Conservation (phyloP, 1,140 invertebrate species). For the Megathymus violae region DNA sequence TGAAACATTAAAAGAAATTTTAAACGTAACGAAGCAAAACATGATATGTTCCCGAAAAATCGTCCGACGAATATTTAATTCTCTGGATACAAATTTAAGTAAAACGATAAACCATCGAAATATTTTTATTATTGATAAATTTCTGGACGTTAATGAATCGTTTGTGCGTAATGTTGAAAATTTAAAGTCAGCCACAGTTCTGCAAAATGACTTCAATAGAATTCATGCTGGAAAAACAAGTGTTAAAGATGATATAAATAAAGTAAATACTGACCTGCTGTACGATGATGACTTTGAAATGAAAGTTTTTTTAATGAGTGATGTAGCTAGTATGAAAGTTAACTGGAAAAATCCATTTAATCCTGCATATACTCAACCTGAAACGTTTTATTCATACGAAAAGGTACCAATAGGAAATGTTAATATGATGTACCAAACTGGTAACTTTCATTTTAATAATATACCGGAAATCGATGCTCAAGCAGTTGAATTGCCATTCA, state of each 20-base stretch:
- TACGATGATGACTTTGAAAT: neutral
- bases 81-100: conserved; percentile 48
- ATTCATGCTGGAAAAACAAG: no score
- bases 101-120: conserved; percentile 46
- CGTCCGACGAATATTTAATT: conserved; percentile 52
- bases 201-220: no score
- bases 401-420: neutral
- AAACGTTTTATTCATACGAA: neutral
- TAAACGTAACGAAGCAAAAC: conserved; percentile 67
- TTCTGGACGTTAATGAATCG: conserved; percentile 51
- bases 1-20: conserved; percentile 67
- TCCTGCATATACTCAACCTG: neutral
- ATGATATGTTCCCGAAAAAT: conserved; percentile 57
- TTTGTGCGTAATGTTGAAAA: conserved; percentile 48
- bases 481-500: neutral
- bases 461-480: neutral
- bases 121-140: conserved; percentile 55
- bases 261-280: neutral
- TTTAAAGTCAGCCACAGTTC: conserved; percentile 47
- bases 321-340: neutral
- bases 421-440: neutral
- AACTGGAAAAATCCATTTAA: neutral
- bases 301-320: neutral
- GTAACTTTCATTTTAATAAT: neutral
- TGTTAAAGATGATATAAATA: neutral